phyloP scores from a whole-genome alignment of 2,888 invertebrate species.

The Ectemnius lituratus region DNA sequence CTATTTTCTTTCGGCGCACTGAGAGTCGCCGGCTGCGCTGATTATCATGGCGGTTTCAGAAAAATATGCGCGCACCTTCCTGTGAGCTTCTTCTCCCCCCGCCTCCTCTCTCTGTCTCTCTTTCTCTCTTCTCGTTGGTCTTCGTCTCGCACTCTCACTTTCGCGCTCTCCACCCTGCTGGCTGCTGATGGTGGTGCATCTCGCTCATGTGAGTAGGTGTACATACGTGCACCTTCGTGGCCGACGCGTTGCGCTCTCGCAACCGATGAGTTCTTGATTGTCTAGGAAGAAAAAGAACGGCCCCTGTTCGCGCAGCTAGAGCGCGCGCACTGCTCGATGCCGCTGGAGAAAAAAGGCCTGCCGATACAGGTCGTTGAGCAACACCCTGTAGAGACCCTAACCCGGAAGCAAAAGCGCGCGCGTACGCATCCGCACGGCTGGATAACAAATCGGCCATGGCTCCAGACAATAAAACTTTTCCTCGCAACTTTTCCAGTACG shows the following conservation, averaged over 20 bases:
- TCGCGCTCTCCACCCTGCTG: neutral
- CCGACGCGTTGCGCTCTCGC: conserved; percentile 30
- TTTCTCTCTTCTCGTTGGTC: neutral
- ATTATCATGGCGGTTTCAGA: conserved; percentile 6
- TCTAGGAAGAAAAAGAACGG: conserved; percentile 63
- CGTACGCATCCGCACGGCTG: conserved; percentile 75
- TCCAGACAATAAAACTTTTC: conserved; percentile 72
- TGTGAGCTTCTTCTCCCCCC: no score
- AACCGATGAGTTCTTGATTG: conserved; percentile 59
- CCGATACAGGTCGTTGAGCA: conserved; percentile 66
- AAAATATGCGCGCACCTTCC: neutral
- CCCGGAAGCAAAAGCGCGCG: conserved; percentile 75
- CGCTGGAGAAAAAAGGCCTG: conserved; percentile 57
- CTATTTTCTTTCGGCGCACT: neutral
- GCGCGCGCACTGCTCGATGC: conserved; percentile 47
- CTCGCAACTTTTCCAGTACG: conserved; percentile 60
- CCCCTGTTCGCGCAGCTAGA: conserved; percentile 20
- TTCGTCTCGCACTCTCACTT: neutral
- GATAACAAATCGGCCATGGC: conserved; percentile 76
- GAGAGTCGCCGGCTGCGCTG: neutral
- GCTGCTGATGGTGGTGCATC: neutral
- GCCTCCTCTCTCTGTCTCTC: no score
- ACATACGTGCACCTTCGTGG: conserved; percentile 25
- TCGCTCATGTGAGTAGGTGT: neutral
- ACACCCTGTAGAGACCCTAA: conserved; percentile 65